Conservation (phyloP, 1,140 invertebrate genomes). For the Nephotettix cincticeps region DNA sequence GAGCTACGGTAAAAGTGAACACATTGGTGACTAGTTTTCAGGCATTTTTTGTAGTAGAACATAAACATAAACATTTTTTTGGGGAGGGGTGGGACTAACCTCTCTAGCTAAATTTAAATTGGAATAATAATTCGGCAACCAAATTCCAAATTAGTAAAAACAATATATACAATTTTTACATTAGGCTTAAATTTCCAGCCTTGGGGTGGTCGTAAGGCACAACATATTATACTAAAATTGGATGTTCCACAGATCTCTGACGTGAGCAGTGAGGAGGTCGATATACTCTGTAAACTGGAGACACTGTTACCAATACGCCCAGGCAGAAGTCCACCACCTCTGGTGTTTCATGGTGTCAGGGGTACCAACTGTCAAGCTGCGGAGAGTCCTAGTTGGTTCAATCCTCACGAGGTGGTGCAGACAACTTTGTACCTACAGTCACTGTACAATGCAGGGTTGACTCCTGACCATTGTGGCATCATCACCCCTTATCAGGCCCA, state of each 20-base stretch:
- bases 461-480: slow-evolving; percentile 78
- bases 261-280: slow-evolving; percentile 43
- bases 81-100: too few species aligned
- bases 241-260: slow-evolving; percentile 18
- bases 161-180: too few species aligned
- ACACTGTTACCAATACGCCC: slow-evolving; percentile 37
- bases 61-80: too few species aligned
- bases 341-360: slow-evolving; percentile 81
- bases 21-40: too few species aligned
- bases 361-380: slow-evolving; percentile 70
- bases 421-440: slow-evolving; percentile 60
- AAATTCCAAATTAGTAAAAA: too few species aligned
- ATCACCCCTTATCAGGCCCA: slow-evolving; percentile 93
- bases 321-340: slow-evolving; percentile 44
- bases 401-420: slow-evolving; percentile 78
- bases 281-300: slow-evolving; percentile 43
- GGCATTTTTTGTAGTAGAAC: too few species aligned
- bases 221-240: too few species aligned
- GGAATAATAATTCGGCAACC: too few species aligned
- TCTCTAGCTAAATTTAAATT: too few species aligned
- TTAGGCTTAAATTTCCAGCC: too few species aligned
- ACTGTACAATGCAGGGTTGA: slow-evolving; percentile 64
- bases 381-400: slow-evolving; percentile 88
- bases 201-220: too few species aligned
- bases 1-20: too few species aligned